Percentiles rank a stretch among this genome's conserved stretches.
Evolutionary conservation across 2,888 invertebrate species (phyloP).

Genomic region (Drosophila cognata): DNA sequence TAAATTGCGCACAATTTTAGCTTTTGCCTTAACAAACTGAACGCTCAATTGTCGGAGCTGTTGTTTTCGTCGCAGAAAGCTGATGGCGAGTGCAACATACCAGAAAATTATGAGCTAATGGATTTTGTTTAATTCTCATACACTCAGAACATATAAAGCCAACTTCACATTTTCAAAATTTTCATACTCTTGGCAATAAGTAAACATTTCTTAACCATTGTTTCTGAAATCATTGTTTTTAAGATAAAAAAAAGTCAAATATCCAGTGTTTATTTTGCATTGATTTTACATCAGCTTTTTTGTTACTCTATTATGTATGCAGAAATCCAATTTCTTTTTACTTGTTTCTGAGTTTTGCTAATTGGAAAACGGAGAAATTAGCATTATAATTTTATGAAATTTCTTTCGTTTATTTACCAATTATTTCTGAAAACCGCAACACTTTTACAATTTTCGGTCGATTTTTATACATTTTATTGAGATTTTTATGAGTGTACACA

Average conservation of each 20-base stretch:
- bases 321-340: background rate
- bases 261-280: background rate
- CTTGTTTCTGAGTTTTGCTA: background rate
- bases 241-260: background rate
- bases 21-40: constrained; percentile 79
- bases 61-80: constrained; percentile 47
- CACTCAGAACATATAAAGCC: background rate
- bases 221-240: background rate
- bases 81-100: constrained; percentile 60
- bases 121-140: constrained; percentile 71
- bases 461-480: background rate
- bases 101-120: constrained; percentile 81
- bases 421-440: background rate
- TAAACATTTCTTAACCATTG: too few species aligned
- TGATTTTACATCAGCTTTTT: background rate
- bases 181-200: background rate
- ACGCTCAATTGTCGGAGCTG: constrained; percentile 66
- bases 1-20: constrained; percentile 78
- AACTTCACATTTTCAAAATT: background rate
- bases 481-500: constrained; percentile 1
- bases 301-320: background rate
- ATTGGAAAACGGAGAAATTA: background rate
- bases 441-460: background rate
- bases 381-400: background rate
- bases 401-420: background rate